Conservation (phyloP, 2,113 vertebrate species). For the Danionella cerebrum region DNA sequence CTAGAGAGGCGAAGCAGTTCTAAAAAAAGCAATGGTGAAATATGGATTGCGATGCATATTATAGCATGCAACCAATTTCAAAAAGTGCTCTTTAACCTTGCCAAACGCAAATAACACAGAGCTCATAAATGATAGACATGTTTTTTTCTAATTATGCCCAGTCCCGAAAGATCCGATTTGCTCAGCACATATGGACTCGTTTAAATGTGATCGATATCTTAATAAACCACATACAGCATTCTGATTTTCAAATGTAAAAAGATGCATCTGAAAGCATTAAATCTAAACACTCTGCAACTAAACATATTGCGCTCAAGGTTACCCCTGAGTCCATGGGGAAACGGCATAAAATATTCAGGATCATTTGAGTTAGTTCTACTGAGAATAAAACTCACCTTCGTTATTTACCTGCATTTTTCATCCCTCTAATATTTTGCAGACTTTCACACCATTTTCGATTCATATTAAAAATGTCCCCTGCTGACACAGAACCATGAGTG, state of each 20-base stretch:
- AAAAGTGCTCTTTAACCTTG: conserved; percentile 19
- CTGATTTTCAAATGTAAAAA: conserved; percentile 9
- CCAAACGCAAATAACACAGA: not conserved
- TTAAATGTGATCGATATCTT: not conserved
- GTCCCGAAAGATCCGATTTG: not conserved
- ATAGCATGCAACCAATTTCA: conserved; percentile 6
- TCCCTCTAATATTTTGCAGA: conserved; percentile 54
- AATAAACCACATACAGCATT: not conserved
- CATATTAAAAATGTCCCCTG: conserved; percentile 62
- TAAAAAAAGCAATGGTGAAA: no score
- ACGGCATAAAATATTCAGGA: conserved; percentile 40
- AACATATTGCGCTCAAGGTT: conserved; percentile 22
- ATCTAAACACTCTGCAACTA: not conserved
- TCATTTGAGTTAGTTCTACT: conserved; percentile 45
- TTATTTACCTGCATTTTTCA: conserved; percentile 58
- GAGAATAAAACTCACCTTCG: conserved; percentile 53
- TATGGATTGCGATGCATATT: no score
- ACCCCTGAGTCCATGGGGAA: conserved; percentile 39
- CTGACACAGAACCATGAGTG: conserved; percentile 60
- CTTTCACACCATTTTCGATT: conserved; percentile 66
- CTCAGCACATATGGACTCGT: not conserved
- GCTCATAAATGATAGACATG: not conserved
- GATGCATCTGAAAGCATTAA: conserved; percentile 16
- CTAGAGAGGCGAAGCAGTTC: no score
- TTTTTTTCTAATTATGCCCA: conserved; percentile 10